Conservation (phyloP, 2,113 vertebrate species). For the Ageneiosus marmoratus region DNA sequence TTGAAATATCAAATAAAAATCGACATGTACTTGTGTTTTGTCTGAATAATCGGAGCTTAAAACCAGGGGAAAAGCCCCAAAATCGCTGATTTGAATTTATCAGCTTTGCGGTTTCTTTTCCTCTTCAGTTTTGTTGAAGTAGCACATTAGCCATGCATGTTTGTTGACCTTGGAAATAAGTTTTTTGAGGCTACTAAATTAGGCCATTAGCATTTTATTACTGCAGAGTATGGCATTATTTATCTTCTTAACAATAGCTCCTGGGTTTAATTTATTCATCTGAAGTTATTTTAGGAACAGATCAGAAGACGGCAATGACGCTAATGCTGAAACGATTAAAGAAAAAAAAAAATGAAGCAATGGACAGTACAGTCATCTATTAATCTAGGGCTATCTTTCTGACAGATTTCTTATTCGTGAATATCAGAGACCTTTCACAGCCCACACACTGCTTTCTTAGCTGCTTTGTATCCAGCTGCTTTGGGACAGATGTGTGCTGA, state of each 20-base stretch:
- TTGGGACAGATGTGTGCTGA: neutral
- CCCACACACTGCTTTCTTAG: neutral
- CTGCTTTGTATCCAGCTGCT: slow-evolving; percentile 19
- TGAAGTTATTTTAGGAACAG: neutral
- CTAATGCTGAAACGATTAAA: neutral
- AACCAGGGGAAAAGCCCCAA: slow-evolving; percentile 5
- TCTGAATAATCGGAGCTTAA: slow-evolving; percentile 37
- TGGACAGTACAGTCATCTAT: neutral
- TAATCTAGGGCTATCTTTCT: neutral
- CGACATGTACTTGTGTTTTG: slow-evolving; percentile 28
- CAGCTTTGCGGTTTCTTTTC: neutral
- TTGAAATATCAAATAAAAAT: slow-evolving; percentile 30
- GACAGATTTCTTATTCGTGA: neutral
- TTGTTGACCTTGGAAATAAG: slow-evolving; percentile 40
- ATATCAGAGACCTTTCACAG: neutral
- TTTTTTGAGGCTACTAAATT: slow-evolving; percentile 1
- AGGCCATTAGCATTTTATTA: slow-evolving; percentile 21
- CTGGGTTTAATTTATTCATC: neutral
- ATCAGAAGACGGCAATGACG: neutral
- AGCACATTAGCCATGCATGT: neutral
- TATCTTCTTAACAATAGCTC: slow-evolving; percentile 3
- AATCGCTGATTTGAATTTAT: slow-evolving; percentile 29
- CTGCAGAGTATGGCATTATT: neutral
- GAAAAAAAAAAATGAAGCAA: neutral
- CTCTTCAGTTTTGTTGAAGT: slow-evolving; percentile 30